Conservation (phyloP, 2,113 vertebrate species). For the Syrmaticus mikado region DNA sequence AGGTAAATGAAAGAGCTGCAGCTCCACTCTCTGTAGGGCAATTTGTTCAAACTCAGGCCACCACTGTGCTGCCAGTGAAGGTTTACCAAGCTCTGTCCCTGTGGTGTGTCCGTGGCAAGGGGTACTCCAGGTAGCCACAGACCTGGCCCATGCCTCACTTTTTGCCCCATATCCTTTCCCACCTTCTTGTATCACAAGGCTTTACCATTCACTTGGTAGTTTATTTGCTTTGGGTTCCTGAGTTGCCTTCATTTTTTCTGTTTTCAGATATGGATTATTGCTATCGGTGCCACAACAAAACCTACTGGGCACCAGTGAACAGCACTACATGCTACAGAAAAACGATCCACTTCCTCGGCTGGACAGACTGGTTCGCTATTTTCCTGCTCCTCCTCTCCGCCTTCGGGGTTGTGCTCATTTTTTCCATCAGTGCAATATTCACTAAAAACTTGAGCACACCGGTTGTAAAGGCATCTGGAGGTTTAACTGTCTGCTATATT, state of each 20-base stretch:
- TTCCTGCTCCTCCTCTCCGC: constrained; percentile 79
- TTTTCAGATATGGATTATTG: constrained; percentile 87
- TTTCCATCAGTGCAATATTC: constrained; percentile 83
- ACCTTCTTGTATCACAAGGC: background rate
- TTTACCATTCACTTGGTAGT: fast-evolving
- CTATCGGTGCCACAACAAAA: constrained; percentile 78
- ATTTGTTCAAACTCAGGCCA: background rate
- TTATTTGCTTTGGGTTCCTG: background rate
- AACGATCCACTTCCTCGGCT: constrained; percentile 79
- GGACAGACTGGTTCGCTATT: constrained; percentile 84
- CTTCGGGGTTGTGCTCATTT: constrained; percentile 79
- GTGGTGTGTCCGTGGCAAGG: background rate
- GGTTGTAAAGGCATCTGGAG: constrained; percentile 85
- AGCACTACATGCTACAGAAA: constrained; percentile 81
- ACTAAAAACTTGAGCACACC: constrained; percentile 83
- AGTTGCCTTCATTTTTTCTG: background rate
- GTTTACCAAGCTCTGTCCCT: background rate
- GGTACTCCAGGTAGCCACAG: background rate
- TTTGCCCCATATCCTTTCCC: background rate
- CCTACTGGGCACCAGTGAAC: constrained; percentile 83
- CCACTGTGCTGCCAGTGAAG: background rate
- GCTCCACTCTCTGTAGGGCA: background rate
- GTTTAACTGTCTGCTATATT: constrained; percentile 81
- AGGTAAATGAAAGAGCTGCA: background rate
- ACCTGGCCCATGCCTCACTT: background rate